Conservation (phyloP, 2,113 vertebrate genomes). For the Solea solea region DNA sequence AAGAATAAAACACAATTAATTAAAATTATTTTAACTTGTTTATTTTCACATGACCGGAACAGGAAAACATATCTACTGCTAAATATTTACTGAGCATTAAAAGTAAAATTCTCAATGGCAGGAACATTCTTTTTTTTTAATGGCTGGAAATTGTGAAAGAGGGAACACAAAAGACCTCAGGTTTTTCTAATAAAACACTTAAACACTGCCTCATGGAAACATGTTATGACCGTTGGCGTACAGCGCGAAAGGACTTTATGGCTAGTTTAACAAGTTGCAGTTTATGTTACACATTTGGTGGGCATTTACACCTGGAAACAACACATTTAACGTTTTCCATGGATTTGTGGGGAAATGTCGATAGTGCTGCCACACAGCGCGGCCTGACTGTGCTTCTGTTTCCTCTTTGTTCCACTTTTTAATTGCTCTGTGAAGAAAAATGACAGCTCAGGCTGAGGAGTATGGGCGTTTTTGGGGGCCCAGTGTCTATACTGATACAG, state of each 20-base stretch:
- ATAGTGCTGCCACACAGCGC: background rate
- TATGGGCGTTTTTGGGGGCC: too few species aligned
- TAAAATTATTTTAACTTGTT: too few species aligned
- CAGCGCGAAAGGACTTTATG: conserved; percentile 1
- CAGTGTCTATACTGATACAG: too few species aligned
- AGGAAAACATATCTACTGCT: too few species aligned
- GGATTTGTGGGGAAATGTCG: background rate
- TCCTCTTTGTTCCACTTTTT: background rate
- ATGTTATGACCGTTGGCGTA: conserved; percentile 6
- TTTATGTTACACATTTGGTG: conserved; percentile 12
- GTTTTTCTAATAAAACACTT: conserved; percentile 18
- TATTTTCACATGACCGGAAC: too few species aligned
- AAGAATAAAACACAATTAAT: too few species aligned
- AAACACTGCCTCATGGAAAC: conserved; percentile 24
- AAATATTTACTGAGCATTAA: too few species aligned
- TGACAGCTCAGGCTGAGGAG: too few species aligned
- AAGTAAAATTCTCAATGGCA: conserved; percentile 5
- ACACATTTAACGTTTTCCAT: background rate
- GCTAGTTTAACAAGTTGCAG: background rate
- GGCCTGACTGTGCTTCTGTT: background rate
- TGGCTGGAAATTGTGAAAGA: conserved; percentile 10
- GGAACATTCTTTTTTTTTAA: conserved; percentile 3
- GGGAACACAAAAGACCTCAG: conserved; percentile 9
- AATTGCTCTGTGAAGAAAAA: too few species aligned
- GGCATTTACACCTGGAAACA: conserved; percentile 17